These are phyloP conservation scores for Etheostoma spectabile DNA, from an alignment of 2,113 vertebrate genomes.

Conservation along the genomic window DNA sequence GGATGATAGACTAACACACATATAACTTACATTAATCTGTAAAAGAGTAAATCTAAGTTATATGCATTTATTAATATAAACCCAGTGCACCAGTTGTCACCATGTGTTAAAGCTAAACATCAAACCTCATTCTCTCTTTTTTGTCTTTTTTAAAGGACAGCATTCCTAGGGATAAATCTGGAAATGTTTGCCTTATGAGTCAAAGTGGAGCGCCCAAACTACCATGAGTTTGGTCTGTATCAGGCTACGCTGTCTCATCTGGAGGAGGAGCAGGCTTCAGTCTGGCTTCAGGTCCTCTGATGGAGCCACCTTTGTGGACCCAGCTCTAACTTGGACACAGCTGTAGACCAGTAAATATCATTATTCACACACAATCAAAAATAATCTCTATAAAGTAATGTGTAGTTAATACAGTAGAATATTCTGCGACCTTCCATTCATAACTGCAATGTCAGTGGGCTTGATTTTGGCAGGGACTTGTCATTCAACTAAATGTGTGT, in stretches of 20 bases:
- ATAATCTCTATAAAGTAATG: no score
- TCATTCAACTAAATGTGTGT: background rate
- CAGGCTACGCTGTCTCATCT: background rate
- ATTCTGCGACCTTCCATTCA: no score
- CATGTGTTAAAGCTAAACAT: background rate
- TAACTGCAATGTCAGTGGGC: background rate
- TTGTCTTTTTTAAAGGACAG: background rate
- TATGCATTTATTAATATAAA: background rate
- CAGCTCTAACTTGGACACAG: background rate
- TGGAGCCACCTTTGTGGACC: constrained; percentile 2
- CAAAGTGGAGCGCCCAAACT: background rate
- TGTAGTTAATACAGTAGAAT: background rate
- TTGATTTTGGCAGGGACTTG: no score
- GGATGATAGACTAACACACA: background rate
- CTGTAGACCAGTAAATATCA: background rate
- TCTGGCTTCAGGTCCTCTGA: constrained; percentile 6
- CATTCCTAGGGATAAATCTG: background rate
- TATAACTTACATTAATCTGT: background rate
- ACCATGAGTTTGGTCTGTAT: background rate
- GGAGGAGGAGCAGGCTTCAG: constrained; percentile 3
- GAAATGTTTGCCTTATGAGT: constrained; percentile 21
- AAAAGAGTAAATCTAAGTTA: background rate
- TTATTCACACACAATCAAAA: background rate
- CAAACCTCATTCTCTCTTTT: background rate
- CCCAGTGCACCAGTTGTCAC: background rate